Evolutionary conservation across 2,888 invertebrate genomes (phyloP).

Genomic region (Iselma pallidipennis): DNA sequence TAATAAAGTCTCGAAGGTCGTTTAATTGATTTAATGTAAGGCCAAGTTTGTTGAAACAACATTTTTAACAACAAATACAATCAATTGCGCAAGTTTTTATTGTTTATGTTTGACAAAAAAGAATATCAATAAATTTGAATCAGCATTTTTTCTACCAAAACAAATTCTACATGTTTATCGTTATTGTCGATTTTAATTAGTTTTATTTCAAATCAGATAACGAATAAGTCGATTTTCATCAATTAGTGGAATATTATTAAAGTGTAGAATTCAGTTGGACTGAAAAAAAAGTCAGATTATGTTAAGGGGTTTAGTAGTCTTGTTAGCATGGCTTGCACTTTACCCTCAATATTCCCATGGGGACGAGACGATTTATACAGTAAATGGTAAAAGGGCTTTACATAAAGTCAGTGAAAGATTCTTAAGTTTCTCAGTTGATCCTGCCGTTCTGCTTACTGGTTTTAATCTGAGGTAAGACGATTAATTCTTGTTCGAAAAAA

Average conservation of each 20-base stretch:
- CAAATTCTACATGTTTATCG: neutral
- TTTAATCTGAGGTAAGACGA: constrained; percentile 54
- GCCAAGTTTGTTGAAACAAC: neutral
- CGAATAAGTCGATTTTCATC: neutral
- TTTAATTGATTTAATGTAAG: neutral
- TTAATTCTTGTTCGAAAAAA: constrained; percentile 2
- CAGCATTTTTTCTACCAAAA: neutral
- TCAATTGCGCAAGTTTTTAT: neutral
- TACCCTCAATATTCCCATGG: constrained; percentile 6
- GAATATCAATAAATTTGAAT: neutral
- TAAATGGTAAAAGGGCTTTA: constrained; percentile 65
- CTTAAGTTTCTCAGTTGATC: constrained; percentile 74
- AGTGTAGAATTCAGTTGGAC: neutral
- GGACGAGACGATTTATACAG: constrained; percentile 50
- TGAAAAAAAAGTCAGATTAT: constrained; percentile 1
- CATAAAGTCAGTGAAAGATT: constrained; percentile 71
- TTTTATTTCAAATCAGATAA: neutral
- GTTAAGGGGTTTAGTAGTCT: neutral
- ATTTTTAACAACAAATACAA: neutral
- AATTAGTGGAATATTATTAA: too few species aligned
- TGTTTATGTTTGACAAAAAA: neutral
- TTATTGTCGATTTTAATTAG: neutral
- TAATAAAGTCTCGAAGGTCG: neutral
- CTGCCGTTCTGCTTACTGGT: constrained; percentile 63
- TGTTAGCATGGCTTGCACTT: neutral